Evolutionary conservation across 2,113 vertebrate species (phyloP), one percentile per base, ranked within the genome.

Genomic region (Siniperca chuatsi): DNA sequence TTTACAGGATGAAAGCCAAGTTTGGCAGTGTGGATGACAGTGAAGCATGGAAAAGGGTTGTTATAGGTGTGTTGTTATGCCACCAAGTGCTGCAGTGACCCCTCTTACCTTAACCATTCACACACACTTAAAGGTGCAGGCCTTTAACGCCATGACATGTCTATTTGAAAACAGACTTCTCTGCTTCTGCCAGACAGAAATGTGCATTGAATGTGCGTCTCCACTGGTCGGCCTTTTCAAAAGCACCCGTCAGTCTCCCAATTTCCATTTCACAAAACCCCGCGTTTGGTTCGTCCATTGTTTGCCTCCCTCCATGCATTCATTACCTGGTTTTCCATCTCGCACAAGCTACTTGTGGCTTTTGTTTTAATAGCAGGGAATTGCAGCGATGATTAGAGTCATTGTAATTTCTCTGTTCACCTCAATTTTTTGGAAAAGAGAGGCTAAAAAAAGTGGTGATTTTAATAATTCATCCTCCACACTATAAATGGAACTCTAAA

Each of bases 201-300:
- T 76, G 60, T 71, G 55, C 73, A 67, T 89, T 20, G 0, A 79
- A 64, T 72, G 13, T 58, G 54, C 54, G n/a, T 83, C 65, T 66
- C 65, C 6, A 54, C 60, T 4, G 20, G 62, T 75, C 75, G 25
- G 68, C 61, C 44, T 83, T 79, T 89, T 86, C 66, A 89, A 62
- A 90, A 60, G 68, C 46, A 2, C 8, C 70, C 33, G 18, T 75
- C 58, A 42, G 21, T 67, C 40, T 66, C 69, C 69, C 37, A 40
- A 92, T 92, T 92, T 92, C 79, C 90, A 91, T 89, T 90, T 90
- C 87, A 92, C 78, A 92, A 78, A 87, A 75, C 33, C 64, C 25
- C 1, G 11, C 2, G 13, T 78, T 79, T 65, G 81, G 46, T 65
- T 70, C 6, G 4, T 33, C 78, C 85, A 79, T 84, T 92, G 86